Evolutionary conservation across 2,888 invertebrate species (phyloP), one percentile per base, ranked within the genome.

Genomic region (Trichopoda pennipes): DNA sequence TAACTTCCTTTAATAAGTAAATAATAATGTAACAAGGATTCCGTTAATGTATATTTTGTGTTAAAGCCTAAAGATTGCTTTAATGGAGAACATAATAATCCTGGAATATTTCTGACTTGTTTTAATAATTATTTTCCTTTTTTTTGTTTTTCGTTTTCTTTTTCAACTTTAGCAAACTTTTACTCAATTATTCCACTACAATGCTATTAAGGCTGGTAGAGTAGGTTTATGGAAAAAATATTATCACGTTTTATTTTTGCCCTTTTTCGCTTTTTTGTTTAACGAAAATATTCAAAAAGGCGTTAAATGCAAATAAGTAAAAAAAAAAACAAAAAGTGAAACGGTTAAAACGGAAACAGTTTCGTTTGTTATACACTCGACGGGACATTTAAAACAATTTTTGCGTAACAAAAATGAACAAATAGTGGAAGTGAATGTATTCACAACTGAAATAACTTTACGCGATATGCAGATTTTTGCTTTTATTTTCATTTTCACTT

Each of bases 301-400:
- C 32, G 28, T 53, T 44, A 21, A 42, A 73, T 47, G 23, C 35
- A 53, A 32, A 69, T 14, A 56, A 66, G 28, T 16, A 42, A 23
- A 58, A 42, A 28, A n/a, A n/a, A n/a, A n/a, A n/a, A n/a, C n/a
- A n/a, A n/a, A n/a, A 28, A 28, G 28, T 1, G 3, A 4, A 51
- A n/a, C 8, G 16, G 51, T 28, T 2, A 28, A 69, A 70, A 76
- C 72, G 80, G 66, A 72, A 56, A 60, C 68, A 61, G 51, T 60
- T 75, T 69, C 81, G 64, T 74, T 81, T 74, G 77, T 81, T 74
- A 77, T 78, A 66, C 63, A 74, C 78, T 70, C 81, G 64, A 70
- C 78, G 74, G 74, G 78, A 78, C 74, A 78, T 81, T 81, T 81
- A 78, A 81, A 78, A 78, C 74, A 78, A 81, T 78, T 81, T 78